A percentile compares a stretch with the other conserved stretches of the same genome.
Conservation (phyloP, 2,888 invertebrate genomes). For the Chrysolina haemoptera region DNA sequence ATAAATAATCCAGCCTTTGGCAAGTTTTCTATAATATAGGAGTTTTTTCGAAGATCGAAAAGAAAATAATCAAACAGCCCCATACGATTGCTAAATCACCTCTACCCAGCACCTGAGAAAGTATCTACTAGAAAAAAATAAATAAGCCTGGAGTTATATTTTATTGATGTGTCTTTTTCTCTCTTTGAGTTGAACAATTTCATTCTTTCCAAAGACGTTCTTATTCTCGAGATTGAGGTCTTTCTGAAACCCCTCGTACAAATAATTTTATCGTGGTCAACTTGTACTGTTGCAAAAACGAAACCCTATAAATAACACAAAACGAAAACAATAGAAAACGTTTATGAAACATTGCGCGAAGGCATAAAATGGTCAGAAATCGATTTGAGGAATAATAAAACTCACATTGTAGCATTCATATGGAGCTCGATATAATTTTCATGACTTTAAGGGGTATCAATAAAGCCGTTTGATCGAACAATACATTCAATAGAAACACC, state of each 20-base stretch:
- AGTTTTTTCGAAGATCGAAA: too few species aligned
- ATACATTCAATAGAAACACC: slow-evolving; percentile 37
- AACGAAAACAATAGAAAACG: slow-evolving; percentile 8
- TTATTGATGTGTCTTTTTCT: too few species aligned
- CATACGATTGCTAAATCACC: too few species aligned
- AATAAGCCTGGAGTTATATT: too few species aligned
- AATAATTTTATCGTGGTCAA: background rate
- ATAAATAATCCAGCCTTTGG: too few species aligned
- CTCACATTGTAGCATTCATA: slow-evolving; percentile 41
- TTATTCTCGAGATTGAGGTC: too few species aligned
- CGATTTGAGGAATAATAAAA: slow-evolving; percentile 42
- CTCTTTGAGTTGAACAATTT: too few species aligned
- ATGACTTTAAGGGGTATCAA: slow-evolving; percentile 40
- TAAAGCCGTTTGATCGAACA: slow-evolving; percentile 42
- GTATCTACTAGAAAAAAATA: too few species aligned
- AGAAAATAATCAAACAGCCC: too few species aligned
- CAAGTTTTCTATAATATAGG: too few species aligned
- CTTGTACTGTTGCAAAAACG: background rate
- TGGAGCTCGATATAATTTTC: slow-evolving; percentile 40
- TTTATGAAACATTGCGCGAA: slow-evolving; percentile 10
- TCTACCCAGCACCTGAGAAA: too few species aligned
- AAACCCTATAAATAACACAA: slow-evolving; percentile 14
- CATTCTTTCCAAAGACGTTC: too few species aligned
- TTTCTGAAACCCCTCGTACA: background rate
- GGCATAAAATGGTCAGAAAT: slow-evolving; percentile 30